Evolutionary conservation across 2,888 invertebrate species (phyloP), one percentile per base, ranked within the genome.

Genomic region (Catocala nupta): DNA sequence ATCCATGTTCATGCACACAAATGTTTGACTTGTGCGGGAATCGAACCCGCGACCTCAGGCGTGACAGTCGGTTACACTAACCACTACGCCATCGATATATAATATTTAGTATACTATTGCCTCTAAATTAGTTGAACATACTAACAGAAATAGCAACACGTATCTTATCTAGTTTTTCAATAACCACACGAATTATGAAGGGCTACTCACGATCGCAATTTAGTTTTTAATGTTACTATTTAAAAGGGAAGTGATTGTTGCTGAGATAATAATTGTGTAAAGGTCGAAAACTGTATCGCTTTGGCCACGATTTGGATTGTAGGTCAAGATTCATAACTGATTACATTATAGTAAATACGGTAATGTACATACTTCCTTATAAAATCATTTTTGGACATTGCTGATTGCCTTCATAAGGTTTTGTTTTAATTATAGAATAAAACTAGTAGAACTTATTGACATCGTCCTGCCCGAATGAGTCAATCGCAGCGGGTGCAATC

Each of bases 201-300:
- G 74, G 74, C 71, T 63, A 56, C 55, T 65, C 59, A 72, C 73
- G 68, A 59, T 59, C 60, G 50, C 65, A 75, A 75, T 75, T 73
- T 62, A 58, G 5, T 42, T 55, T 55, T 61, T 70, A 63, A 34
- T 63, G 47, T 56, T 47, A 62, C 59, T 65, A 45, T 43, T 36
- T 54, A 49, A 56, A 66, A 64, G 49, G 76, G 70, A 75, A 77
- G 71, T 77, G 76, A 73, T 66, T 74, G 77, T 50, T 6, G n/a
- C 44, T 10, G 36, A 43, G 57, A 53, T 56, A 51, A 62, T 47
- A 48, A 47, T 43, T 50, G 34, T 58, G 44, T 45, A 73, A 77
- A 77, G 77, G 77, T 77, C 65, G 65, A 70, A 75, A 77, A 69
- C 58, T 62, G 64, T 66, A 68, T 68, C 66, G 54, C 65, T 63